Conservation (phyloP, 1,140 invertebrate genomes). For the Drosophila ambigua region DNA sequence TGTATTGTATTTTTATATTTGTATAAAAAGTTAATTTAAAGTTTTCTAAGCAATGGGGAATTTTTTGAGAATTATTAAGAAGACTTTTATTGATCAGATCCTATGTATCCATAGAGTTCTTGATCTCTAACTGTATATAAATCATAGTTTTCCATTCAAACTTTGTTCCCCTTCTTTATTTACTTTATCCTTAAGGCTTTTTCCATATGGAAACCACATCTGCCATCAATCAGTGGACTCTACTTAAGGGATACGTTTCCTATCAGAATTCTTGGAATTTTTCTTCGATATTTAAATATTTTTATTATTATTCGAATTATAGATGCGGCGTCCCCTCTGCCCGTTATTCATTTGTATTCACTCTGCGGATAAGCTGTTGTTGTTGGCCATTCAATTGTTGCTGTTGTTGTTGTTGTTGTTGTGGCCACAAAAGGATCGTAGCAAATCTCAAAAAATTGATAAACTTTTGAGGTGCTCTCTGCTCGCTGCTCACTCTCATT, state of each 20-base stretch:
- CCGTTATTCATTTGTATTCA: neutral
- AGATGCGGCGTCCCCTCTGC: neutral
- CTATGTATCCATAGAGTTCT: too few relatives aligned
- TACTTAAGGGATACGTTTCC: too few relatives aligned
- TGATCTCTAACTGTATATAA: too few relatives aligned
- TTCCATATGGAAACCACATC: neutral
- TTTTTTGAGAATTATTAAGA: too few relatives aligned
- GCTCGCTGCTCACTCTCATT: neutral
- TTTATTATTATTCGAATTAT: conserved; percentile 31
- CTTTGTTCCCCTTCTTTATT: too few relatives aligned
- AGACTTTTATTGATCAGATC: too few relatives aligned
- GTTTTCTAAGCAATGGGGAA: too few relatives aligned
- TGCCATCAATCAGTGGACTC: too few relatives aligned
- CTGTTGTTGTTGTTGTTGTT: conserved; percentile 10
- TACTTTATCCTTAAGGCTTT: too few relatives aligned
- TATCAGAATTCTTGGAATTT: neutral
- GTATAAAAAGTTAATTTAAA: too few relatives aligned
- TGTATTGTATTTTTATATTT: too few relatives aligned
- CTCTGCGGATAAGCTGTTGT: neutral
- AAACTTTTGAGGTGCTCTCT: conserved; percentile 47
- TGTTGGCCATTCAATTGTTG: conserved; percentile 25
- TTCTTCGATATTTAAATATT: conserved; percentile 41
- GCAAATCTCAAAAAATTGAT: conserved; percentile 70
- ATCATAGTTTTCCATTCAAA: too few relatives aligned
- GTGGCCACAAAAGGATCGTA: conserved; percentile 42